These are phyloP conservation scores for Gila robusta DNA, from an alignment of 2,797 vertebrate species.

Conservation along the genomic window DNA sequence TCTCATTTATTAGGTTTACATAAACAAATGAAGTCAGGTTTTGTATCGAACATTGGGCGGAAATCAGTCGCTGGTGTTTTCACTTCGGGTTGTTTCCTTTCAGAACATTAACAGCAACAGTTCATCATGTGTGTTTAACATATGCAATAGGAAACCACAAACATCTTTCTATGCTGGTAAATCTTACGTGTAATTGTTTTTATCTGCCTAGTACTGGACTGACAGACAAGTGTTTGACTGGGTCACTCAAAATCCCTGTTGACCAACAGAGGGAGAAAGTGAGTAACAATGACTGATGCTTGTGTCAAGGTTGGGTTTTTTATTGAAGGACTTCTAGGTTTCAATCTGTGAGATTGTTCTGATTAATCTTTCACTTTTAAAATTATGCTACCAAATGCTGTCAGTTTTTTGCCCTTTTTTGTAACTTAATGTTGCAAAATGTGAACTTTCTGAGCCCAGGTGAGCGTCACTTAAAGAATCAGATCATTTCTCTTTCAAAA, in stretches of 20 bases:
- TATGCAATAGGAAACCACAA: not conserved
- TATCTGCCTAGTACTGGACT: not conserved
- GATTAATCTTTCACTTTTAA: not conserved
- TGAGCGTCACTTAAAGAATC: not conserved
- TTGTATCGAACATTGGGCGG: not conserved
- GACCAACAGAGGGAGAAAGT: conserved; percentile 70
- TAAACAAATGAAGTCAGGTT: not conserved
- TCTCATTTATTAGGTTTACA: not conserved
- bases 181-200: conserved; percentile 1
- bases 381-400: not conserved
- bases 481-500: not conserved
- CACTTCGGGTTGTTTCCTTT: not conserved
- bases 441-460: not conserved
- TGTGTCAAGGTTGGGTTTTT: not conserved
- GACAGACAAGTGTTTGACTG: not conserved
- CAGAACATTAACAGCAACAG: not conserved
- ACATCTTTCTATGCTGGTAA: not conserved
- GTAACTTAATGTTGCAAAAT: not conserved
- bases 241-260: conserved; percentile 31
- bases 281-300: conserved; percentile 60
- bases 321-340: not conserved
- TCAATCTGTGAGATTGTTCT: conserved; percentile 4
- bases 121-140: not conserved
- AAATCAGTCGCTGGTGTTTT: conserved; percentile 1
- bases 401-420: not conserved